Evolutionary conservation across 2,888 invertebrate species (phyloP).

Genomic region (Pilophorus perplexus): DNA sequence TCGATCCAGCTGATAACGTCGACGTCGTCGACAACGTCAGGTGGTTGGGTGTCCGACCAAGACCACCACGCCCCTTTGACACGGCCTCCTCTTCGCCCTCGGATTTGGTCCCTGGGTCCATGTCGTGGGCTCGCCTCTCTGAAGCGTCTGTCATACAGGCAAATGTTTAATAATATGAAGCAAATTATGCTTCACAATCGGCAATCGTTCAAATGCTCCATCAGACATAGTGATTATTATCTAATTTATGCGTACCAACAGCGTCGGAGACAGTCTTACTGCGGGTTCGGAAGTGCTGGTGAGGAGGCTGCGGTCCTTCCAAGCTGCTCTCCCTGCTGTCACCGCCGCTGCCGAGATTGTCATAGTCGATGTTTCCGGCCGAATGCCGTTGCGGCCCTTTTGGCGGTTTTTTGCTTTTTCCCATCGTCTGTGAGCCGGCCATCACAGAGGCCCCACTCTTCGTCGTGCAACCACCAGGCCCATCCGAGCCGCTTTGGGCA

Average conservation of each 20-base stretch:
- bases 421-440: conserved; percentile 77
- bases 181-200: too few relatives aligned
- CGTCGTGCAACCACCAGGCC: conserved; percentile 33
- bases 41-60: conserved; percentile 91
- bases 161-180: too few relatives aligned
- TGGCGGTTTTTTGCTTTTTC: conserved; percentile 71
- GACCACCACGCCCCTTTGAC: conserved; percentile 51
- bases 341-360: conserved; percentile 52
- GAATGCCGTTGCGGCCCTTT: conserved; percentile 76
- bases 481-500: not conserved
- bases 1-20: conserved; percentile 89
- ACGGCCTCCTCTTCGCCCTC: conserved; percentile 75
- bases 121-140: conserved; percentile 47
- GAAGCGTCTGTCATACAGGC: conserved; percentile 42
- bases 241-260: too few relatives aligned
- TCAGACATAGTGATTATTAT: too few relatives aligned
- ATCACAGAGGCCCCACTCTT: conserved; percentile 54
- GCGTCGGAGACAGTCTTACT: conserved; percentile 90
- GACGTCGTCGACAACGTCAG: conserved; percentile 90
- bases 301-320: conserved; percentile 52
- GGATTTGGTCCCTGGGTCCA: conserved; percentile 74
- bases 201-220: too few relatives aligned
- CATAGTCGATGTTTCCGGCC: conserved; percentile 80
- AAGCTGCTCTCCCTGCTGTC: conserved; percentile 49
- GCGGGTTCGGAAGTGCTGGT: conserved; percentile 67